phyloP scores from a whole-genome alignment of 2,113 vertebrate genomes.

The Pseudorectes ferrugineus region DNA sequence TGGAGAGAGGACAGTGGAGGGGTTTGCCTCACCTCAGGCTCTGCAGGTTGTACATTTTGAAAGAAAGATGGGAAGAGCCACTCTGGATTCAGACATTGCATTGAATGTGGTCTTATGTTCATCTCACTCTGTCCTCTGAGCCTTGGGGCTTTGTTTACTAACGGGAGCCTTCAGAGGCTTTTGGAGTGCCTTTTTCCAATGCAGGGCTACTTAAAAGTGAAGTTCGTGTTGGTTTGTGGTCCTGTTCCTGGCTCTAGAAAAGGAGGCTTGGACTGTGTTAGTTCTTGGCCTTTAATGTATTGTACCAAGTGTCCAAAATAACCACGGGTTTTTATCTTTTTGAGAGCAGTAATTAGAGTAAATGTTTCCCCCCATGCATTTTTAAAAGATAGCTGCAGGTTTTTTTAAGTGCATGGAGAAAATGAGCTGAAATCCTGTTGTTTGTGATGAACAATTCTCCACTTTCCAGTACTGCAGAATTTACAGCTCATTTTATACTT shows the following conservation, averaged over 20 bases:
- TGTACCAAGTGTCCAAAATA: background rate
- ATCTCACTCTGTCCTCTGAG: background rate
- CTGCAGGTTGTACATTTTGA: background rate
- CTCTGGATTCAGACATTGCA: background rate
- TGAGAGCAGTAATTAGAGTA: background rate
- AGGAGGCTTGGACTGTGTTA: background rate
- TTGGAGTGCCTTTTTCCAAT: background rate
- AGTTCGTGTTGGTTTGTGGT: background rate
- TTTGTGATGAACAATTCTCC: background rate
- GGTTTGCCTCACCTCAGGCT: background rate
- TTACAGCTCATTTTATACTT: background rate
- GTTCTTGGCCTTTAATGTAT: background rate
- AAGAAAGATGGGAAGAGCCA: background rate
- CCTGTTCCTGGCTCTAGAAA: rapidly evolving
- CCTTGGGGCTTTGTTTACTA: background rate
- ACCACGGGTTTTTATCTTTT: background rate
- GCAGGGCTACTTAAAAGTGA: background rate
- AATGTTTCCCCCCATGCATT: background rate
- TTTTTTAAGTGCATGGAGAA: background rate
- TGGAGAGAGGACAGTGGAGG: background rate
- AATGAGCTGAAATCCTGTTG: background rate
- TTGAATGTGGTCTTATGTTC: background rate
- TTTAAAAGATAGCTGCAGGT: background rate
- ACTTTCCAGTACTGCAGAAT: background rate
- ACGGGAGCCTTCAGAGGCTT: background rate